A percentile compares a stretch with the other conserved stretches of the same genome.
Evolutionary conservation across 2,113 vertebrate genomes (phyloP).

Genomic region (Copsychus sechellarum): DNA sequence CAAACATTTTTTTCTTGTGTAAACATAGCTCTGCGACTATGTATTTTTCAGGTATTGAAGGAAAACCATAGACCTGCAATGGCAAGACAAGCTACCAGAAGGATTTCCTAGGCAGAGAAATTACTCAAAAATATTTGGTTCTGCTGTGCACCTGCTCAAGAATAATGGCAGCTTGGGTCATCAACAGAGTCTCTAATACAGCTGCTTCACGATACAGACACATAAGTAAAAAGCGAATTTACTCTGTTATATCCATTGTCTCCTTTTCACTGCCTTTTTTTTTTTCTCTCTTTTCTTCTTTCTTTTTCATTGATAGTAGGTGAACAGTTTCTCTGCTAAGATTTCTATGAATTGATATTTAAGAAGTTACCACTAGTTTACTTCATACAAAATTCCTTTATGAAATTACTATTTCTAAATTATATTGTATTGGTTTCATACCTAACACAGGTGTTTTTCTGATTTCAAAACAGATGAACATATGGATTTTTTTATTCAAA

Average conservation of each 20-base stretch:
- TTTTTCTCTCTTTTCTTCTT: no score
- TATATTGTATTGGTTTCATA: not conserved
- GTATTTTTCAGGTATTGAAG: not conserved
- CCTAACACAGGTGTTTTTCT: not conserved
- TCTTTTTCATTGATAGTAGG: not conserved
- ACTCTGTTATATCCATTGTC: not conserved
- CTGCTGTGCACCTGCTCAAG: not conserved
- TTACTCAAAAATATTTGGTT: not conserved
- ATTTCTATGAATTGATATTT: not conserved
- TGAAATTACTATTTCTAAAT: not conserved
- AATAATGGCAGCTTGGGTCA: not conserved
- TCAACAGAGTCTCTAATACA: not conserved
- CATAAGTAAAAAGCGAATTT: not conserved
- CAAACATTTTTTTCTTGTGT: not conserved
- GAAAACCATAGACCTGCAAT: not conserved
- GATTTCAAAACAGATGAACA: not conserved
- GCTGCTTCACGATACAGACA: not conserved
- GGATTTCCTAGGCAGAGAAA: not conserved
- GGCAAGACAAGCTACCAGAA: not conserved
- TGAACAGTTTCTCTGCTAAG: not conserved
- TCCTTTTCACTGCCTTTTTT: accelerated
- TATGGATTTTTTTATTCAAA: not conserved
- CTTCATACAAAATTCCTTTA: not conserved
- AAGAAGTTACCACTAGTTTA: not conserved
- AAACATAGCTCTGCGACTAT: not conserved